A percentile compares a stretch with the other conserved stretches of the same genome.
Conservation (phyloP, 2,797 vertebrate species). For the Amniataba percoides region DNA sequence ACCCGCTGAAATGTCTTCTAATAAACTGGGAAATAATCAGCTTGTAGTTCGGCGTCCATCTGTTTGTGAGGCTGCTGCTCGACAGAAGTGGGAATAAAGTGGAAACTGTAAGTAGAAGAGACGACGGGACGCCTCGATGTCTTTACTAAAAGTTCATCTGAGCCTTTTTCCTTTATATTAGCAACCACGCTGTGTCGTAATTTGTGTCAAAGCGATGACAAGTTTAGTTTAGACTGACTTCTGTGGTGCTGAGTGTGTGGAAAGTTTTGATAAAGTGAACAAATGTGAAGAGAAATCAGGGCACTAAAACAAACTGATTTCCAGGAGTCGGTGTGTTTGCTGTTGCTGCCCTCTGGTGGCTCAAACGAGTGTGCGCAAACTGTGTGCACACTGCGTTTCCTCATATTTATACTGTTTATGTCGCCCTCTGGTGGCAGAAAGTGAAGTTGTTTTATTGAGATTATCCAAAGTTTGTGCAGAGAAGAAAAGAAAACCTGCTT, state of each 20-base stretch:
- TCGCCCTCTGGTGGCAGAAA: conserved; percentile 7
- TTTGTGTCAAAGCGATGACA: not conserved
- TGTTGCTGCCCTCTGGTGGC: not conserved
- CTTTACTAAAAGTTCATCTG: no score
- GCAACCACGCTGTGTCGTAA: no score
- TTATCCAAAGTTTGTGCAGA: not conserved
- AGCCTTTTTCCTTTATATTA: no score
- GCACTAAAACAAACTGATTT: not conserved
- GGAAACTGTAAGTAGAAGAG: no score
- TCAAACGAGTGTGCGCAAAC: not conserved
- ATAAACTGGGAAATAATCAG: not conserved
- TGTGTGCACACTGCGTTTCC: not conserved
- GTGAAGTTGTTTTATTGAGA: not conserved
- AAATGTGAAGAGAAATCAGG: no score
- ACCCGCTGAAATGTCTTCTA: not conserved
- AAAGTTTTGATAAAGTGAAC: not conserved
- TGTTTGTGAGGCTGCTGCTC: no score
- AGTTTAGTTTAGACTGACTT: not conserved
- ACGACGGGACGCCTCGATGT: no score
- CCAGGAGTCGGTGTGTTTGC: no score
- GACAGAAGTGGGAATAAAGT: no score
- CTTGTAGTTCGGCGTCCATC: not conserved
- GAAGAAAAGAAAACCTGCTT: not conserved
- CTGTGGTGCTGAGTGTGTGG: not conserved
- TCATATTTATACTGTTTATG: not conserved